Base-by-base conservation (phyloP, 2,888 invertebrate species). In the Epirrhoe tristata region DNA sequence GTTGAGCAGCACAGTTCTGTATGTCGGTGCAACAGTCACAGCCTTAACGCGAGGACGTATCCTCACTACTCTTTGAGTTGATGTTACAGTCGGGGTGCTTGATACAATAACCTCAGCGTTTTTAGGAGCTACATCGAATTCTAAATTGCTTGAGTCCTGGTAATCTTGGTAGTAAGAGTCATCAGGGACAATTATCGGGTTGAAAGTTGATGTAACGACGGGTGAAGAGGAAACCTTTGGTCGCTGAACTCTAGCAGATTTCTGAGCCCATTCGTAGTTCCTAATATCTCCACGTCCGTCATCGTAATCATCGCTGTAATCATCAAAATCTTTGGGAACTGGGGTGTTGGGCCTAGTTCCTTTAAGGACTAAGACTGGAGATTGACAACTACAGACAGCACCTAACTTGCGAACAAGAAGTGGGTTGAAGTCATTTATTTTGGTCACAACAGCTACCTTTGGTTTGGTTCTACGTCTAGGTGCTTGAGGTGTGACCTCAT, bases 341-440 rank as follows among this genome's bases (percentile, higher is more conserved):
- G 86, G 86, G 6, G 77, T 76, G 63, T 80, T 86, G 4, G 92
- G 92, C 74, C 89, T 87, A 69, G 77, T 91, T 75, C 94, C 94
- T 77, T 94, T 91, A 0, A 95, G 83, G 31, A 90, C 87, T 43
- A 95, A 74, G 0, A 94, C 87, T 55, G 95, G 95, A 0, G 95
- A 95, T 71, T 94, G 94, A 78, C 96, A 96, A 62, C 96, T 96
- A 74, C 96, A 96, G 60, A 96, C 96, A 4, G 96, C 96, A 3
- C 96, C 96, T 10, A 96, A 87, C 87, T 96, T 96, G 50, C 95
- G 94, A 0, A 96, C 94, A 16, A 96, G 89, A 7, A 96, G 86
- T 0, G 96, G 96, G 83, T 96, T 96, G 74, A 96, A 95, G 74
- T 96, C 96, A 74, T 96, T 96, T 70, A 95, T 94, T 82, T 96